Evolutionary conservation across 35 echinoderm and acorn worm species (phyloP), one percentile per base, ranked within the genome.

Genomic region (Ophiothrix spiculata): DNA sequence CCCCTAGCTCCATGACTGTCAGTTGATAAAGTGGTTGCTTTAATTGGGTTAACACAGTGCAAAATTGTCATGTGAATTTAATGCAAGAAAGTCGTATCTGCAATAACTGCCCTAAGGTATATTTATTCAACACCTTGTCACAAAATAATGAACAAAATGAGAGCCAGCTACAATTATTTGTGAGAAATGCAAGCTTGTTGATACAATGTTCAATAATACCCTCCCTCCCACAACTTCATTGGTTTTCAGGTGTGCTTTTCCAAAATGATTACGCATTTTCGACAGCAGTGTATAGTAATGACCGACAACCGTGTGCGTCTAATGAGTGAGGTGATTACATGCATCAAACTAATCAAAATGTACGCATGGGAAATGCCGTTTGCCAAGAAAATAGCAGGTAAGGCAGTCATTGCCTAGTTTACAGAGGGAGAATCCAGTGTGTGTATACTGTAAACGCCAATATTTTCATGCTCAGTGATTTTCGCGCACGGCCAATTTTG

Each of bases 331-430:
- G 84, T 97, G 15, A 56, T 97, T 0, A 89, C 86, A 0, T 92
- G 85, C 35, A 74, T 97, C 77, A 97, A 92, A 32, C 56, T 97
- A 12, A 97, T 97, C 83, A 97, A 97, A 81, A 91, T 92, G 77
- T 97, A 97, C 49, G 94, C 94, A 16, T 97, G 94, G 94, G 94
- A 97, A 45, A 89, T 80, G 79, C 94, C 94, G 31, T 97, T 97
- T 46, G 35, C 90, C 31, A 92, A 82, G 45, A 92, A 76, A 41
- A 92, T 97, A 74, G 82, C 80, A 86, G 80, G 94, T 97, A 86
- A 82, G 79, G 13, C 14, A 73, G 13, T 45, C 28, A 19, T 23
- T 35, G 25, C 1, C 75, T 0, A 4, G 1, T 64, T 31, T 23
- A 23, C 31, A 19, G 1, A 40, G 23, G 23, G 19, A 10, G 41